These are phyloP conservation scores for Dasysyrphus albostriatus DNA, from an alignment of 2,888 invertebrate species.

Conservation along the genomic window DNA sequence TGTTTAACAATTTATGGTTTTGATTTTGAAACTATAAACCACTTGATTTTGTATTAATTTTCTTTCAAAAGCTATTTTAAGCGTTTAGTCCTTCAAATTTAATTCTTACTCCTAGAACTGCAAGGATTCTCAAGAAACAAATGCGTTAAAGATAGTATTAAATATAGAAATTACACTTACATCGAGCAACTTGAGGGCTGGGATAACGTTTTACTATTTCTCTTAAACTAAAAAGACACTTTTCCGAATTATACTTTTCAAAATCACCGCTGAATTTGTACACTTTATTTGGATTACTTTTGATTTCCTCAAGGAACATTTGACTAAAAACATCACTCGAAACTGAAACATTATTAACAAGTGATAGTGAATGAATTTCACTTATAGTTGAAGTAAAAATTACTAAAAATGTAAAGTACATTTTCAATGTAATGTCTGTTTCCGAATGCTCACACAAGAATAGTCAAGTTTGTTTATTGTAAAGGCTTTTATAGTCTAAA, in stretches of 20 bases:
- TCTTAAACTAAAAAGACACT: constrained; percentile 13
- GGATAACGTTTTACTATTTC: constrained; percentile 27
- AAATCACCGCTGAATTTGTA: not conserved
- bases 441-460: not conserved
- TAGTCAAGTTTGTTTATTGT: not conserved
- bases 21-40: too few relatives aligned
- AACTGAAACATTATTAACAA: constrained; percentile 48
- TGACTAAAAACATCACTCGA: constrained; percentile 42
- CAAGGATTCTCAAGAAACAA: too few relatives aligned
- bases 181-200: constrained; percentile 22
- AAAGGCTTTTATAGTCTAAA: not conserved
- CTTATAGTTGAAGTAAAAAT: not conserved
- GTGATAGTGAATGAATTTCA: constrained; percentile 26
- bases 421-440: not conserved
- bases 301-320: constrained; percentile 39
- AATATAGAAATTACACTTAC: constrained; percentile 17
- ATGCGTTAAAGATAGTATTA: too few relatives aligned
- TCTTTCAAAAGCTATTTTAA: too few relatives aligned
- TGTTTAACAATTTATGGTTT: too few relatives aligned
- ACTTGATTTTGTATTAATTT: too few relatives aligned
- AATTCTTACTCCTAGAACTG: too few relatives aligned
- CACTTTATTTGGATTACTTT: constrained; percentile 19
- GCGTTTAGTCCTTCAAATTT: too few relatives aligned
- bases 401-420: not conserved
- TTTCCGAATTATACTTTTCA: constrained; percentile 3